Evolutionary conservation across 2,113 vertebrate genomes (phyloP), one percentile per base, ranked within the genome.

Genomic region (Corvus hawaiiensis): DNA sequence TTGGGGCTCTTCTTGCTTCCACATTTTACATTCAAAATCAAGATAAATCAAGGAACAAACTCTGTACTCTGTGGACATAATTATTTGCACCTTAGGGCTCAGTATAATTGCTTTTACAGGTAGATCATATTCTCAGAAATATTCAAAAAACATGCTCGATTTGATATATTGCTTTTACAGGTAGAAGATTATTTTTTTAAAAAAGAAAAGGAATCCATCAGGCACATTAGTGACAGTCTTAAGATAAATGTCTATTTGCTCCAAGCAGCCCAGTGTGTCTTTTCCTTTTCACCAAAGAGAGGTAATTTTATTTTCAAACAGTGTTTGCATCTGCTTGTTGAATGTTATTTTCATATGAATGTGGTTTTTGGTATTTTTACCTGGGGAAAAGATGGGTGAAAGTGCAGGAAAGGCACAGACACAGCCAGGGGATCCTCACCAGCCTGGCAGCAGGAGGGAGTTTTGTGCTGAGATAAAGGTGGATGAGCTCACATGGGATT

Each of bases 401-500:
- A 24, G 32, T 13, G 27, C 46, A 37, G 46, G 44, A 13, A 12
- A 30, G 19, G 43, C 49, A 16, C 43, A 66, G 73, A 5, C 51
- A 26, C 4, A 33, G 32, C 3, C 26, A 16, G 49, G 24, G 17
- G 26, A 13, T 39, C 56, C 28, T 52, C 62, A 32, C 54, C 66
- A 64, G 66, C 20, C 91, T 87, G 84, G 35, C 73, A 49, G 2
- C 13, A 30, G 52, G 22, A 73, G 9, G n/a, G 32, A 11, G 10
- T 44, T 82, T 14, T 56, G 66, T 61, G 78, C 55, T 16, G 4
- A n/a, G 41, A 17, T 35, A n/a, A 27, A 33, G 11, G 5, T 20
- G 55, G 24, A 11, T 15, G 32, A 20, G 11, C 43, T 66, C 3
- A 0, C 3, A 0, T 21, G 83, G 69, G 52, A 19, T 61, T 79